These are phyloP conservation scores for Drosophila emarginata DNA, from an alignment of 2,888 invertebrate genomes.

Conservation along the genomic window DNA sequence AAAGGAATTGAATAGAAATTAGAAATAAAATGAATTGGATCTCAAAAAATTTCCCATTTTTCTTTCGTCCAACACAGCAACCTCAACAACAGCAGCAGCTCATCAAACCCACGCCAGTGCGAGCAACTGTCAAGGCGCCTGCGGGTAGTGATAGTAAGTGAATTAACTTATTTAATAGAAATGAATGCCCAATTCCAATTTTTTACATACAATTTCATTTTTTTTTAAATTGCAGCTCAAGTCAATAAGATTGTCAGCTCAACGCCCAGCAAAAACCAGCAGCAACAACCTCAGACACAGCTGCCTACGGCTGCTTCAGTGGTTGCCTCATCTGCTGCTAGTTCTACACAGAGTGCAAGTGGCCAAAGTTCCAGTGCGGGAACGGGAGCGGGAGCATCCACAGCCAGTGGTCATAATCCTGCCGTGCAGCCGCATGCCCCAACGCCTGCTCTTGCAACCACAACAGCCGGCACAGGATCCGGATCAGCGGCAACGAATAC, in stretches of 20 bases:
- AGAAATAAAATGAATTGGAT: not conserved
- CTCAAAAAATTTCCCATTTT: not conserved
- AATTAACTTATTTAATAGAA: not conserved
- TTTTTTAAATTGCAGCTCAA: conserved; percentile 46
- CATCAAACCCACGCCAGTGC: conserved; percentile 93
- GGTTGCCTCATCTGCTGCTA: conserved; percentile 66
- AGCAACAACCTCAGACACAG: conserved; percentile 68
- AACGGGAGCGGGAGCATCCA: conserved; percentile 37
- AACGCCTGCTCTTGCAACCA: conserved; percentile 78
- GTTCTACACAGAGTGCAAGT: conserved; percentile 50
- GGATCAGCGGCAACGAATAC: conserved; percentile 48
- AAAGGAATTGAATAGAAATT: not conserved
- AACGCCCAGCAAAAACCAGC: conserved; percentile 82
- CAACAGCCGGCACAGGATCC: conserved; percentile 49
- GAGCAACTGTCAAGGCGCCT: conserved; percentile 83
- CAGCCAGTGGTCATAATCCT: conserved; percentile 69
- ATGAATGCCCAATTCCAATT: not conserved
- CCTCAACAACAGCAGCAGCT: conserved; percentile 84
- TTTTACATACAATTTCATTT: too few species aligned
- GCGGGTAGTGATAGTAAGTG: conserved; percentile 83
- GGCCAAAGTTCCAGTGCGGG: conserved; percentile 26
- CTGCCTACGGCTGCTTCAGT: conserved; percentile 73
- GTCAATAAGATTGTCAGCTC: conserved; percentile 81
- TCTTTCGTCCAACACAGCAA: conserved; percentile 7
- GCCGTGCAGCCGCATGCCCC: conserved; percentile 79